phyloP scores from a whole-genome alignment of 2,113 vertebrate species.

The Callopanchax toddi region DNA sequence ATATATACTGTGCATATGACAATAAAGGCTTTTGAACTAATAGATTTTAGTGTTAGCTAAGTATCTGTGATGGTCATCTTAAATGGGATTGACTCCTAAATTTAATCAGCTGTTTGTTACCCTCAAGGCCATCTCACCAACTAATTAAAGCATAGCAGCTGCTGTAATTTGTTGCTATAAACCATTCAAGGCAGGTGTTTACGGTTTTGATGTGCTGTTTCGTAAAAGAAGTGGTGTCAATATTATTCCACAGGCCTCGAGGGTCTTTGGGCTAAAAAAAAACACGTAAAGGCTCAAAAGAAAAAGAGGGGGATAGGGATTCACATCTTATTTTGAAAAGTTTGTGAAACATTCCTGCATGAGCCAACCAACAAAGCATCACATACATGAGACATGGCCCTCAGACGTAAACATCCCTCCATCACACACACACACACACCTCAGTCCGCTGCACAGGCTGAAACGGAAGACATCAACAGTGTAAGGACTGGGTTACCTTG shows the following conservation, averaged over 20 bases:
- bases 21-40: too few relatives aligned
- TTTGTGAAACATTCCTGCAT: neutral
- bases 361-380: conserved; percentile 49
- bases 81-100: too few relatives aligned
- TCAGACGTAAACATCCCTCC: conserved; percentile 56
- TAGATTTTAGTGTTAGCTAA: too few relatives aligned
- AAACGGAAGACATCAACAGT: conserved; percentile 31
- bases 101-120: neutral
- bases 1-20: too few relatives aligned
- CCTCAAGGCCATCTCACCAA: neutral
- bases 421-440: neutral
- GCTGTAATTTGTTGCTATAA: neutral
- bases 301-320: neutral
- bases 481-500: conserved; percentile 55
- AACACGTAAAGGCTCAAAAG: too few relatives aligned
- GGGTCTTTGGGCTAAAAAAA: neutral
- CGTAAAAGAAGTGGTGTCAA: neutral
- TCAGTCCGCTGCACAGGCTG: conserved; percentile 4
- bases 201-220: neutral
- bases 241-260: too few relatives aligned
- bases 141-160: neutral
- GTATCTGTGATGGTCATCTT: too few relatives aligned
- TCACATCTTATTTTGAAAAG: conserved; percentile 14
- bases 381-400: conserved; percentile 30
- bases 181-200: neutral